Evolutionary conservation across 2,113 vertebrate species (phyloP), one percentile per base, ranked within the genome.

Genomic region (Spea multiplicata): DNA sequence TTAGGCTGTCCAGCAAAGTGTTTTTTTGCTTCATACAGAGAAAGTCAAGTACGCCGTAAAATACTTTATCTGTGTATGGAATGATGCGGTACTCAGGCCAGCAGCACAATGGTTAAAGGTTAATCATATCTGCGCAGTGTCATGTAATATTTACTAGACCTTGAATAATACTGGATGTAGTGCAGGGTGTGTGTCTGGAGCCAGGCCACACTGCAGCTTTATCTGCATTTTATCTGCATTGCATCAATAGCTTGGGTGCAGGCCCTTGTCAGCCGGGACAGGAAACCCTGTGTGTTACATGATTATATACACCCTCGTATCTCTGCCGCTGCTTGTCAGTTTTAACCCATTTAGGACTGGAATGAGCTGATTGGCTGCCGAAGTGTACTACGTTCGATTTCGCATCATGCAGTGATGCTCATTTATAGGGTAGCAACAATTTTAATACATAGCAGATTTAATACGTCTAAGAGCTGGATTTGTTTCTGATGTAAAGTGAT

Each of bases 211-310:
- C 65, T 80, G 71, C 78, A 68, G 78, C 78, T 17, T 68, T 73
- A 71, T 73, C 77, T 80, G 77, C 77, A 80, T 80, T 80, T 65
- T 80, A 80, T 80, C 78, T 80, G 78, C 78, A 80, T 74, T 80
- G 78, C 78, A 80, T 80, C 78, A 80, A 52, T 73, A 57, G 50
- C 64, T 61, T 16, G 49, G 71, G 71, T 74, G 71, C 78, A 80
- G 53, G 64, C 71, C 69, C 67, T 45, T 72, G 67, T 47, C 59
- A 72, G 13, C 5, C 44, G 45, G 78, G 45, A 10, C 53, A 48
- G 78, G 64, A 49, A 50, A 80, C 71, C 52, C 52, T 49, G 69
- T 50, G 50, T 68, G 45, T 73, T 57, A 49, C 48, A 65, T 30
- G 44, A 49, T 9, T 5, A 69, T 69, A 8, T 46, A 55, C 67